phyloP scores from a whole-genome alignment of 2,888 invertebrate species.

The Masnerella sp. region DNA sequence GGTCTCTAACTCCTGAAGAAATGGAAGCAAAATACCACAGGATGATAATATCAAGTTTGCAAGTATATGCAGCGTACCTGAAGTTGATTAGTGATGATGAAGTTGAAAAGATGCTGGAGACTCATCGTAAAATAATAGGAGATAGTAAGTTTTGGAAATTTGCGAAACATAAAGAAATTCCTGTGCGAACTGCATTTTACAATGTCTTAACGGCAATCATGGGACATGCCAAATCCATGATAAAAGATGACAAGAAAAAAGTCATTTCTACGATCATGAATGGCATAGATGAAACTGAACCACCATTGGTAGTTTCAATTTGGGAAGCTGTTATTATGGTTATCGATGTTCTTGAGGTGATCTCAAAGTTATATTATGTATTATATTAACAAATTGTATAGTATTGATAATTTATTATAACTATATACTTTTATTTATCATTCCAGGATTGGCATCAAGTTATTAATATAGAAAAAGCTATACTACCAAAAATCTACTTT shows the following conservation, averaged over 20 bases:
- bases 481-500: conserved; percentile 85
- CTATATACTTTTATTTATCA: no score
- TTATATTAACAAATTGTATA: not conserved
- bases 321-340: conserved; percentile 87
- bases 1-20: conserved; percentile 82
- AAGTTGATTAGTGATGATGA: conserved; percentile 79
- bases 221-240: conserved; percentile 80
- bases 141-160: conserved; percentile 86
- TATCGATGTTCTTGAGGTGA: conserved; percentile 80
- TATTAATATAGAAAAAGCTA: conserved; percentile 85
- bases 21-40: conserved; percentile 84
- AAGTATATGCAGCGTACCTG: conserved; percentile 83
- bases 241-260: conserved; percentile 80
- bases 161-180: conserved; percentile 79
- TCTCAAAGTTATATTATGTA: not conserved
- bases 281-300: conserved; percentile 85
- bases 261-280: conserved; percentile 81
- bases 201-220: conserved; percentile 82
- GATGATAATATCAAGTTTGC: conserved; percentile 82
- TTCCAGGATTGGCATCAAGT: conserved; percentile 84
- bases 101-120: conserved; percentile 79
- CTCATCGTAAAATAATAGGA: conserved; percentile 80
- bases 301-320: conserved; percentile 82
- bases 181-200: conserved; percentile 84
- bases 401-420: no score